phyloP scores from a whole-genome alignment of 2,797 vertebrate species.

The Hemitrygon akajei region DNA sequence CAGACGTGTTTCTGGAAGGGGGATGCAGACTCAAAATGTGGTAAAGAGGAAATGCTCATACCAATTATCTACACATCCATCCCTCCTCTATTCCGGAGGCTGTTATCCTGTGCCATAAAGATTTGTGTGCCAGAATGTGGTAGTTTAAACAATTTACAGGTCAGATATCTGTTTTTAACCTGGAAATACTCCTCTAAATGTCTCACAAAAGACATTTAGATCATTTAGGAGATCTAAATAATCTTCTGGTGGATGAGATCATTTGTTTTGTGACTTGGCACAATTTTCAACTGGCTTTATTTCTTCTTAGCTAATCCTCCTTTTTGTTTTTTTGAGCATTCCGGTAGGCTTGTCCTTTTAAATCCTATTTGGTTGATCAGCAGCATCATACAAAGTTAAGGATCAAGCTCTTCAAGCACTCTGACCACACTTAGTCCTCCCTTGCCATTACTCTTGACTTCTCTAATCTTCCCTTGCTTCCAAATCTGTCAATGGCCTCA shows the following conservation, averaged over 20 bases:
- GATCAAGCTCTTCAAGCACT: too few relatives aligned
- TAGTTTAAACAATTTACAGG: neutral
- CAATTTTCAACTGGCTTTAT: neutral
- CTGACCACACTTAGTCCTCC: too few relatives aligned
- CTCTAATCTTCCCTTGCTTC: too few relatives aligned
- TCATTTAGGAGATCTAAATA: too few relatives aligned
- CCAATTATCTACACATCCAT: neutral
- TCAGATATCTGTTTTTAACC: neutral
- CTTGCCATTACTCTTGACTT: too few relatives aligned
- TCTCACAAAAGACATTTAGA: too few relatives aligned
- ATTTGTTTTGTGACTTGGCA: neutral
- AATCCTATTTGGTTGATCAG: neutral
- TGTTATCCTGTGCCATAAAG: neutral
- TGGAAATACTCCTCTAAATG: neutral
- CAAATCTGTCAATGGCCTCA: too few relatives aligned
- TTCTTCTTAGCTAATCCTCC: neutral
- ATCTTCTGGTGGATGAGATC: neutral
- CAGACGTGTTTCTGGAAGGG: too few relatives aligned
- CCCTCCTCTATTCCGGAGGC: neutral
- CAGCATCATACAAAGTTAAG: too few relatives aligned
- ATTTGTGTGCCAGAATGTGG: neutral
- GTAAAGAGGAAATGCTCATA: neutral
- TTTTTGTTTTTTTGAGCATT: neutral
- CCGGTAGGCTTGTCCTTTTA: neutral
- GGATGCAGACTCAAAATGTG: neutral